Conservation (phyloP, 1,140 invertebrate species). For the Halyomorpha halys region DNA sequence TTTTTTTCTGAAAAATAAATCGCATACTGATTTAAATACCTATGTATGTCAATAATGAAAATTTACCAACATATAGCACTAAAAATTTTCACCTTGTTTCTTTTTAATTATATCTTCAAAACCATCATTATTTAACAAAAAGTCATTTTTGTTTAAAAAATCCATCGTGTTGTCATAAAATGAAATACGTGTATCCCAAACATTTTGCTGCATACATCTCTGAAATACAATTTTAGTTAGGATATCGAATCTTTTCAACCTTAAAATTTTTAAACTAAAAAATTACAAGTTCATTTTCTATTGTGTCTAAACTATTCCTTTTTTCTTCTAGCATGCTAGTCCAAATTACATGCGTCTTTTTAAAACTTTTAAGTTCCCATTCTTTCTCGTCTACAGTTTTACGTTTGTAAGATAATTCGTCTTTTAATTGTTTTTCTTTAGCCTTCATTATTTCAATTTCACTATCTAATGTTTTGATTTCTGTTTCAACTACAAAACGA, state of each 20-base stretch:
- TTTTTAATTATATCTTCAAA: slow-evolving; percentile 4
- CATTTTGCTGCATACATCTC: background rate
- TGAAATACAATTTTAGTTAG: background rate
- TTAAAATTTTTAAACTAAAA: background rate
- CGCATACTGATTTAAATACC: too few relatives aligned
- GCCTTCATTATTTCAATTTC: slow-evolving; percentile 4
- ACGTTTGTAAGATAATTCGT: background rate
- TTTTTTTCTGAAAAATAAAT: background rate
- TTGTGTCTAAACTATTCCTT: background rate
- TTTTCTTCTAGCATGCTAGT: background rate
- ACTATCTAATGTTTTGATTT: background rate
- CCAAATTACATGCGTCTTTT: background rate
- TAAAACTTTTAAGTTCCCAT: background rate
- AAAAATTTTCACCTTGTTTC: background rate
- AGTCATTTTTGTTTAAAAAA: background rate
- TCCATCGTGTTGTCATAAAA: background rate
- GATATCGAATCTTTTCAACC: background rate
- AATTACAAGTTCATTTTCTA: background rate
- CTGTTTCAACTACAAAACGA: background rate
- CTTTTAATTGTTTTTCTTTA: slow-evolving; percentile 11
- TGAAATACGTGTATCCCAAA: background rate
- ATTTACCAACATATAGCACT: too few relatives aligned
- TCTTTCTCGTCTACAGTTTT: slow-evolving; percentile 5
- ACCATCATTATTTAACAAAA: background rate
- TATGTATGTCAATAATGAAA: too few relatives aligned